A percentile compares a stretch with the other conserved stretches of the same genome.
These are phyloP conservation scores for Amaurobius ferox DNA, from an alignment of 2,888 invertebrate species.

Conservation along the genomic window DNA sequence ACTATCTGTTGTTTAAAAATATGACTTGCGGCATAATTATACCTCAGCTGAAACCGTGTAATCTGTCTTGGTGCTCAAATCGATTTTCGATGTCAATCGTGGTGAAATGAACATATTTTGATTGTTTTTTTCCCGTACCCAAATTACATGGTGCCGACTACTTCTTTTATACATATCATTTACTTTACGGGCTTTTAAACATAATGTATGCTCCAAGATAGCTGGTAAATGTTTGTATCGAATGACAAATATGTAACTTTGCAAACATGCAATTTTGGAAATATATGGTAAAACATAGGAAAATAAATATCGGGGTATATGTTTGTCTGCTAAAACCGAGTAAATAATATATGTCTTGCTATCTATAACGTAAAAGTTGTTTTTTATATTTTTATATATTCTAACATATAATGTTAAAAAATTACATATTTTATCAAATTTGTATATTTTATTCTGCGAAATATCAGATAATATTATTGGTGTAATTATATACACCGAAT, in stretches of 20 bases:
- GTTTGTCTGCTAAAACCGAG: too few species aligned
- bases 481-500: too few species aligned
- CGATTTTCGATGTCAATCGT: background rate
- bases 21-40: background rate
- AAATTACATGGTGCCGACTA: background rate
- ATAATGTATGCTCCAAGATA: background rate
- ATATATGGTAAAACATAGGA: background rate
- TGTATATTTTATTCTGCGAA: too few species aligned
- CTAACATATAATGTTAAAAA: too few species aligned
- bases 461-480: too few species aligned
- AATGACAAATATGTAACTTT: background rate
- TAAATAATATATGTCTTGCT: too few species aligned
- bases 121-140: background rate
- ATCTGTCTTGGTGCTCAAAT: background rate
- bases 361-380: too few species aligned
- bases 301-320: too few species aligned
- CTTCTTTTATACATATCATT: background rate
- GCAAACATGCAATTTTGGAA: background rate
- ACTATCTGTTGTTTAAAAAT: background rate
- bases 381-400: too few species aligned
- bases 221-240: background rate
- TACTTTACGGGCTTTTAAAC: background rate
- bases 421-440: too few species aligned
- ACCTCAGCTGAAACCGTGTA: background rate
- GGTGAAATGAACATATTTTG: background rate